Base-by-base conservation (phyloP, 2,888 invertebrate genomes). In the Microplitis deprimator region DNA sequence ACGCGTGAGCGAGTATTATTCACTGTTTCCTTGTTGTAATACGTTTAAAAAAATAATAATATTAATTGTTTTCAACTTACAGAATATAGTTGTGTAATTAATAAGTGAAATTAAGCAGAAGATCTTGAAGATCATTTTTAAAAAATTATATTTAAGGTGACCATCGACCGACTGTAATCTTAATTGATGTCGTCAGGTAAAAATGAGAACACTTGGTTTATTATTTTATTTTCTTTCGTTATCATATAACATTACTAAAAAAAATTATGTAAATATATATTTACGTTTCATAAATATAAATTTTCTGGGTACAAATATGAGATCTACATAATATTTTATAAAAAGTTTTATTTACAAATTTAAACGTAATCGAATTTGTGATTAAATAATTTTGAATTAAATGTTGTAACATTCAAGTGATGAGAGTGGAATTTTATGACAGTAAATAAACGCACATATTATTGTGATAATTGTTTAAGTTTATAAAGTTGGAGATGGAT, bases 1-100 rank as follows among this genome's bases (percentile, higher is more conserved):
- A 83, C 84, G 84, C 86, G 85, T 83, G 85, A 84, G 81, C 72
- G 65, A 77, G 74, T 79, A 79, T 72, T 77, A 74, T 75, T 68
- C 73, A 65, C 68, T 70, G 68, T 67, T 50, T 73, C 38, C 16
- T 68, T 16, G 50, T 77, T 59, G 39, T 41, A 39, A 41, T 61
- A 62, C 68, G 68, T 73, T 62, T 8, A 62, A 38, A 61, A 70
- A 60, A 50, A 17, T 29, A 38, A 7, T 13, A 13, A 59, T 70
- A 29, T 29, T 39, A 13, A 60, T 59, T 20, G 39, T n/a, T 20
- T 70, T 60, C 16, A 20, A 50, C 1, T 50, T 50, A 4, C 65
- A 29, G 29, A 20, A 38, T 17, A 17, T 41, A 3, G 5, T 40
- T 40, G 40, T 50, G 6, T 17, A 17, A 41, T 40, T 41, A 40